A percentile compares a stretch with the other conserved stretches of the same genome.
phyloP scores from a whole-genome alignment of 2,797 vertebrate genomes.

The Sciaenops ocellatus region DNA sequence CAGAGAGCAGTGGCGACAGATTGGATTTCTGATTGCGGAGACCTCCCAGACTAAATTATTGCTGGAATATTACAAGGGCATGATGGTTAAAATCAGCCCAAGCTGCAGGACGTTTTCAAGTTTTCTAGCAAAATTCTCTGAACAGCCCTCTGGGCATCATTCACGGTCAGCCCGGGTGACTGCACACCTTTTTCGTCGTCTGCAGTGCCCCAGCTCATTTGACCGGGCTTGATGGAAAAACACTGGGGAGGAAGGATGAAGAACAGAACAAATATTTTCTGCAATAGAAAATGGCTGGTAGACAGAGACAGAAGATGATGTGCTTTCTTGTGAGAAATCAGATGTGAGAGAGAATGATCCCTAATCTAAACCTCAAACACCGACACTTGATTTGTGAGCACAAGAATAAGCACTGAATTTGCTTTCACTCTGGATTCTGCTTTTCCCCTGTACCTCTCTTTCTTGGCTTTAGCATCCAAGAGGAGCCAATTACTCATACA shows the following conservation, averaged over 20 bases:
- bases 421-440: not conserved
- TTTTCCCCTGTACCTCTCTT: constrained; percentile 5
- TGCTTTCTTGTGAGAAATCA: not conserved
- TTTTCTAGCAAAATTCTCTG: not conserved
- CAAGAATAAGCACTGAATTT: constrained; percentile 22
- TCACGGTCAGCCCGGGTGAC: not conserved
- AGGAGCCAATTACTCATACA: constrained; percentile 68
- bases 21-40: constrained; percentile 58
- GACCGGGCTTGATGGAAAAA: constrained; percentile 39
- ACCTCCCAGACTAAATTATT: constrained; percentile 49
- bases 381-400: constrained; percentile 2
- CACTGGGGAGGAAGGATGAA: constrained; percentile 9
- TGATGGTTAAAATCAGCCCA: constrained; percentile 40
- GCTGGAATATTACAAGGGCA: constrained; percentile 35
- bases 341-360: not conserved
- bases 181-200: not conserved
- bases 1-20: constrained; percentile 56
- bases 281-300: constrained; percentile 8
- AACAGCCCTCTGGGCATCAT: constrained; percentile 1
- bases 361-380: constrained; percentile 27
- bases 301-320: constrained; percentile 2
- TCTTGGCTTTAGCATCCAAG: constrained; percentile 43
- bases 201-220: constrained; percentile 23
- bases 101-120: constrained; percentile 15
- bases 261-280: constrained; percentile 22